A percentile compares a stretch with the other conserved stretches of the same genome.
These are phyloP conservation scores for chimpanzee (Pan troglodytes) DNA, from an alignment of 2,113 vertebrate genomes.

Conservation along the genomic window NHGRI_mPanTro3-v2.1_pri NC_072404.2:13516501-13517000, in stretches of 20 bases:
- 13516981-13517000: neutral
- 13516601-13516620: neutral
- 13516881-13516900: neutral
- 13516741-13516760: slow-evolving; percentile 17
- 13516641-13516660: neutral
- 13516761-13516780: neutral
- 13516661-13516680: neutral
- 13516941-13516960: neutral
- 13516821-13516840: neutral
- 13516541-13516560: neutral
- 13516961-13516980: neutral
- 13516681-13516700: neutral
- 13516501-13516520: neutral
- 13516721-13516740: neutral
- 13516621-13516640: neutral
- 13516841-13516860: neutral
- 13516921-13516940: neutral
- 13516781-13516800: neutral
- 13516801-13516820: neutral
- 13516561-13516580: slow-evolving; percentile 20
- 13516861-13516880: neutral
- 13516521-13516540: neutral
- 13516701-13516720: neutral
- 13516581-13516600: neutral
- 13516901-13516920: neutral